Evolutionary conservation across 2,113 vertebrate species (phyloP).

Genomic region (Marmota monax): DNA sequence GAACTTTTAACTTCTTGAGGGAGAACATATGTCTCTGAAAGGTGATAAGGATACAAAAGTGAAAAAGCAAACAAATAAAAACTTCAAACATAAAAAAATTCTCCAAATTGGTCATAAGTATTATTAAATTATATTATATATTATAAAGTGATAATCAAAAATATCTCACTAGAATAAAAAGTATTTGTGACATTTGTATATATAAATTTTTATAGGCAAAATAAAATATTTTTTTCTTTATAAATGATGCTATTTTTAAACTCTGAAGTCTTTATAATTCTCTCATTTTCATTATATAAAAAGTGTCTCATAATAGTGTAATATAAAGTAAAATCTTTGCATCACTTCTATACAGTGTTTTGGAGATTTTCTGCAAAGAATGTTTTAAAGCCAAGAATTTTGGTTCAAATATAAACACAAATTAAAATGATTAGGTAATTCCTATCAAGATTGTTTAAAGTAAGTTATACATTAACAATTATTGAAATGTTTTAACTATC

Average conservation of each 20-base stretch:
- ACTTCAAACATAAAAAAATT: background rate
- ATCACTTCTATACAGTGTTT: background rate
- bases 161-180: background rate
- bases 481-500: constrained; percentile 53
- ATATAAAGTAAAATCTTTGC: background rate
- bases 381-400: background rate
- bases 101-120: background rate
- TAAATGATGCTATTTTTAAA: background rate
- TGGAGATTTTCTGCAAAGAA: background rate
- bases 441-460: background rate
- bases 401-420: background rate
- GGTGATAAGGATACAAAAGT: background rate
- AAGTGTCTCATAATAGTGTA: background rate
- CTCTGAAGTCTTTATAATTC: background rate
- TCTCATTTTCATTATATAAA: background rate
- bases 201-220: background rate
- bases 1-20: background rate
- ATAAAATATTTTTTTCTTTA: background rate
- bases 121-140: background rate
- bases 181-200: background rate
- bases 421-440: constrained; percentile 35
- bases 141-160: background rate
- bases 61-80: background rate
- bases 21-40: background rate
- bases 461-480: constrained; percentile 36